Percentiles rank a stretch among this genome's conserved stretches.
Evolutionary conservation across 2,113 vertebrate species (phyloP).

Genomic region (Glaucomys volans): DNA sequence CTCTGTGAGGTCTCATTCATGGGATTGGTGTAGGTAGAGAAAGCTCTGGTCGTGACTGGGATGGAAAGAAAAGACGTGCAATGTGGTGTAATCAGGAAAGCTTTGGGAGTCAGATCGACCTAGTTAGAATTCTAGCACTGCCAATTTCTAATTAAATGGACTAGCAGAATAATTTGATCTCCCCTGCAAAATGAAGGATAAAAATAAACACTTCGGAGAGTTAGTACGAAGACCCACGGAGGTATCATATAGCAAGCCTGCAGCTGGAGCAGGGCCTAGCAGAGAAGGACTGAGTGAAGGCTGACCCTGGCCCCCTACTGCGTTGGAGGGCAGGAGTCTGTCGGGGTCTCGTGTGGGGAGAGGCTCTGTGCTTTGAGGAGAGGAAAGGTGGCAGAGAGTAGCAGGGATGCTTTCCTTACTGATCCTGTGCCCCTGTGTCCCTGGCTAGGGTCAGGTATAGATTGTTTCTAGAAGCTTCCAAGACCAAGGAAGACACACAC

Average conservation of each 20-base stretch:
- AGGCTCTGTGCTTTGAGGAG: neutral
- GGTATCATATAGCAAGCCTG: neutral
- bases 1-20: neutral
- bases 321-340: neutral
- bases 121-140: conserved; percentile 44
- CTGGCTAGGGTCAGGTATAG: neutral
- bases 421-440: neutral
- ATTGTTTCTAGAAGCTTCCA: neutral
- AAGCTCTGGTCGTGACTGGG: neutral
- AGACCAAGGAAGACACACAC: neutral
- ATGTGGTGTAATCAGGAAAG: neutral
- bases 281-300: neutral
- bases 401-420: neutral
- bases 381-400: neutral
- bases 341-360: neutral
- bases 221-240: neutral
- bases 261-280: neutral
- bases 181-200: conserved; percentile 42
- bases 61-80: neutral
- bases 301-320: neutral
- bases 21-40: neutral
- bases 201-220: conserved; percentile 53
- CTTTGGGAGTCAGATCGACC: neutral
- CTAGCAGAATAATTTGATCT: conserved; percentile 55
- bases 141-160: conserved; percentile 43